Percentiles rank a stretch among this genome's conserved stretches.
Evolutionary conservation across 1,140 invertebrate species (phyloP).

Genomic region (Drosophila tsacasi): DNA sequence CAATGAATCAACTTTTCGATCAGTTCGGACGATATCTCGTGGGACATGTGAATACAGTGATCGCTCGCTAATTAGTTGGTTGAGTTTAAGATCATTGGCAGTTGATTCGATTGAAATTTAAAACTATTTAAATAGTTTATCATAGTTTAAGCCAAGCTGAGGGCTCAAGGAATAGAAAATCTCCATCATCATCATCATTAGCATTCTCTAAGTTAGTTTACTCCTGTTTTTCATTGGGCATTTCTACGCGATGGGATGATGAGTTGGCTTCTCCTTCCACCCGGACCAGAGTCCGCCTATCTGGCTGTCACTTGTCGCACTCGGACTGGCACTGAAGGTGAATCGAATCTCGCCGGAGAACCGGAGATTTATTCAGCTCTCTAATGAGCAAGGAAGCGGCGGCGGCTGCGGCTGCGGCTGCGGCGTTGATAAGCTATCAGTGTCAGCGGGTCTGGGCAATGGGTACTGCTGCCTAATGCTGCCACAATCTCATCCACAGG

Average conservation of each 20-base stretch:
- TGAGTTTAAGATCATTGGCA: too few relatives aligned
- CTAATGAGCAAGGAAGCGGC: slow-evolving; percentile 61
- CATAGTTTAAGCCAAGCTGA: background rate
- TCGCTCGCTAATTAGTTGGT: slow-evolving; percentile 12
- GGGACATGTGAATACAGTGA: slow-evolving; percentile 18
- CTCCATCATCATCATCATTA: background rate
- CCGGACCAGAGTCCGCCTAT: slow-evolving; percentile 27
- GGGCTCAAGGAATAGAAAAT: background rate
- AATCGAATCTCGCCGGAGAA: slow-evolving; percentile 39
- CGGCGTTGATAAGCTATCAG: slow-evolving; percentile 50
- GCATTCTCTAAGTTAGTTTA: background rate
- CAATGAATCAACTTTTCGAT: slow-evolving; percentile 42
- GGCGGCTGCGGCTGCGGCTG: slow-evolving; percentile 9
- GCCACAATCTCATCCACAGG: slow-evolving; percentile 9
- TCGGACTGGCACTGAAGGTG: slow-evolving; percentile 37
- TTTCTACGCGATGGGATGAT: slow-evolving; percentile 9
- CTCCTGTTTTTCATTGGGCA: background rate
- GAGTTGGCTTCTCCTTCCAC: slow-evolving; percentile 2
- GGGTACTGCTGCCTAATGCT: background rate
- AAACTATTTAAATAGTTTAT: background rate
- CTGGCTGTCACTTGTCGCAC: slow-evolving; percentile 34
- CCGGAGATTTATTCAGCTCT: slow-evolving; percentile 29
- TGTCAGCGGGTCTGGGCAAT: slow-evolving; percentile 13
- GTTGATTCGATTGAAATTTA: background rate
- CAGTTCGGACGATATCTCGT: slow-evolving; percentile 24